Evolutionary conservation across 2,113 vertebrate genomes (phyloP).

Genomic region (Calidris pygmaea): DNA sequence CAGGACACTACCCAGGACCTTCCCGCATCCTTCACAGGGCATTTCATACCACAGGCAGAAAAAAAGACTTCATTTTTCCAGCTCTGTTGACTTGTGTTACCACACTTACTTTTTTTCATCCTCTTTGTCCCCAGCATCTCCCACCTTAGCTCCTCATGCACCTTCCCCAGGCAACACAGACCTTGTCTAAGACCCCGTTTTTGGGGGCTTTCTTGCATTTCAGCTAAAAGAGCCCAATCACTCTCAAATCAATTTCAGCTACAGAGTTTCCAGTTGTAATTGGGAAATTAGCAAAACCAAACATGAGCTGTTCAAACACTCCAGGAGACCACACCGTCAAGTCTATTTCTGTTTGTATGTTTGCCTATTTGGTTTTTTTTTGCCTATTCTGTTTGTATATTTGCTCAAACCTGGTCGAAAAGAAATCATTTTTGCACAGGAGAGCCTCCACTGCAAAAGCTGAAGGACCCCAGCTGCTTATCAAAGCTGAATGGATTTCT

Average conservation of each 20-base stretch:
- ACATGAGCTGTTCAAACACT: not conserved
- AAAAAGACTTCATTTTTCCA: not conserved
- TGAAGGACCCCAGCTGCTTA: not conserved
- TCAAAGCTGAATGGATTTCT: not conserved
- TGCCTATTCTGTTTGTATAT: not conserved
- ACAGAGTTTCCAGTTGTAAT: not conserved
- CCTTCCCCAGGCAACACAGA: not conserved
- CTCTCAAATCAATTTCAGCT: not conserved
- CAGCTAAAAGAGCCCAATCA: not conserved
- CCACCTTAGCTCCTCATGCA: not conserved
- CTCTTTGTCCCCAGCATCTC: not conserved
- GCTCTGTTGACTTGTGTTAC: not conserved
- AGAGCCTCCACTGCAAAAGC: not conserved
- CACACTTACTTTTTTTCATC: rapidly evolving
- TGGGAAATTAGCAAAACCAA: not conserved
- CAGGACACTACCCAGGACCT: not conserved
- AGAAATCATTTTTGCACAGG: not conserved
- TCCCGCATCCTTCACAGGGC: not conserved
- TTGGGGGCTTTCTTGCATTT: not conserved
- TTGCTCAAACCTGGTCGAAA: not conserved
- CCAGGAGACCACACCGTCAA: not conserved
- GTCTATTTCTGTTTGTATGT: not conserved
- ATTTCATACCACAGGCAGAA: not conserved
- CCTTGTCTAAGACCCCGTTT: not conserved
- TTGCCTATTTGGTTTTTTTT: not conserved